Evolutionary conservation across 2,113 vertebrate genomes (phyloP), one percentile per base, ranked within the genome.

Genomic region (Xenopus borealis): DNA sequence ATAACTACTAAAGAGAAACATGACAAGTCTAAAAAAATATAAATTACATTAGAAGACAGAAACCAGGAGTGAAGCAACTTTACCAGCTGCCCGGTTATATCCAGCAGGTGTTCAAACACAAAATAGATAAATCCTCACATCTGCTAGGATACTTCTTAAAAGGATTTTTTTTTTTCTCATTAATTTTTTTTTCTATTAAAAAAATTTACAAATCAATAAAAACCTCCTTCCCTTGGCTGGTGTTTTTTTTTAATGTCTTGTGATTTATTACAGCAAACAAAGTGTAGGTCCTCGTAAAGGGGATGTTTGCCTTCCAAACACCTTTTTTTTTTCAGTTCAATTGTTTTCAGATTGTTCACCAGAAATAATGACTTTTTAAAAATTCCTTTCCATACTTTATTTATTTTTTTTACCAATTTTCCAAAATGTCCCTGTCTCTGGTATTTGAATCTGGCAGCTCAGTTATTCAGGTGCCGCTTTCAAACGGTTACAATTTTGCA

Each of bases 21-120:
- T 61, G 65, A 74, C 63, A 50, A n/a, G 59, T 45, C 55, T 66
- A 75, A 76, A 75, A 73, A 76, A 62, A 76, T 76, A 76, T 76
- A 76, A 76, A 69, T 76, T 69, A 76, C 66, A 76, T 50, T 69
- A 62, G 58, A 69, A 62, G 69, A 76, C 73, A 44, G 66, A 75
- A 75, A 19, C 65, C 47, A 66, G 40, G 50, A 63, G 46, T 59
- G 62, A 40, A 53, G 66, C 46, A 63, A 33, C 58, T 44, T 12
- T 46, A 30, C 40, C 55, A 63, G 66, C 46, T 69, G 66, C 66
- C 59, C 9, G 18, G 23, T 64, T 10, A 44, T 12, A 63, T 55
- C 16, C 23, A 69, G 73, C 66, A 11, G 27, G 61, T 57, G 71
- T 45, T 58, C 73, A 69, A 76, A 76, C 45, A 50, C 58, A 4